phyloP scores from a whole-genome alignment of 2,113 vertebrate species.

The Grallaria varia region DNA sequence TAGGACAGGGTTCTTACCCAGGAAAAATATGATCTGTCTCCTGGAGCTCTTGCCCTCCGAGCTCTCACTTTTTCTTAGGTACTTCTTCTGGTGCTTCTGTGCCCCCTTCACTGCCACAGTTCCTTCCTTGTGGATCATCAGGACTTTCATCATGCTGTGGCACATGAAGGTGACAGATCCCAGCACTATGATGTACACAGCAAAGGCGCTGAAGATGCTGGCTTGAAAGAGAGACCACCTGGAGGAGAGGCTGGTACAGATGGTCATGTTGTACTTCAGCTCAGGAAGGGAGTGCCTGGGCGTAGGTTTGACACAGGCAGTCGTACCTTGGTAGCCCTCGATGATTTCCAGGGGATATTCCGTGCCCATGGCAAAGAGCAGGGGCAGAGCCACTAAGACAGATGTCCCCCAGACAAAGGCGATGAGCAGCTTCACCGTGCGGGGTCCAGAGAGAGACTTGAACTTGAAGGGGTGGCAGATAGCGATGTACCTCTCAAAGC shows the following conservation, averaged over 20 bases:
- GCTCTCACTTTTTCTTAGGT: slow-evolving; percentile 73
- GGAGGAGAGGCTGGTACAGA: slow-evolving; percentile 88
- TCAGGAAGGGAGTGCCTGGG: not conserved
- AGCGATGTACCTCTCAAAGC: slow-evolving; percentile 92
- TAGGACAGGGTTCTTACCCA: slow-evolving; percentile 70
- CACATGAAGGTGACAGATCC: slow-evolving; percentile 87
- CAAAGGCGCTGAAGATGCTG: slow-evolving; percentile 86
- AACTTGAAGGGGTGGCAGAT: slow-evolving; percentile 93
- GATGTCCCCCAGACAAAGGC: slow-evolving; percentile 87
- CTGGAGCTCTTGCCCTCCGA: slow-evolving; percentile 74
- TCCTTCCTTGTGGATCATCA: slow-evolving; percentile 67
- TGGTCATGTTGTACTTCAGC: slow-evolving; percentile 80
- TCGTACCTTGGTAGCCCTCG: not conserved
- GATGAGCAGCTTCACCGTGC: slow-evolving; percentile 82
- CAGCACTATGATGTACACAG: slow-evolving; percentile 85
- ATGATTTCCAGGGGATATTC: slow-evolving; percentile 77
- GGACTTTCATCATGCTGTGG: slow-evolving; percentile 83
- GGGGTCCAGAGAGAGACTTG: slow-evolving; percentile 72
- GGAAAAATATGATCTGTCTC: slow-evolving; percentile 88
- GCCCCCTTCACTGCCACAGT: not conserved
- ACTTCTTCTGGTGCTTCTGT: not conserved
- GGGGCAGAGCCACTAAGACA: slow-evolving; percentile 82
- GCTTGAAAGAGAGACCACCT: slow-evolving; percentile 83
- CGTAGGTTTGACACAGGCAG: not conserved
- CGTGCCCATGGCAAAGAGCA: slow-evolving; percentile 85